Evolutionary conservation across 92 coral and sea anemone genomes (phyloP).

Genomic region (Porites evermanni): DNA sequence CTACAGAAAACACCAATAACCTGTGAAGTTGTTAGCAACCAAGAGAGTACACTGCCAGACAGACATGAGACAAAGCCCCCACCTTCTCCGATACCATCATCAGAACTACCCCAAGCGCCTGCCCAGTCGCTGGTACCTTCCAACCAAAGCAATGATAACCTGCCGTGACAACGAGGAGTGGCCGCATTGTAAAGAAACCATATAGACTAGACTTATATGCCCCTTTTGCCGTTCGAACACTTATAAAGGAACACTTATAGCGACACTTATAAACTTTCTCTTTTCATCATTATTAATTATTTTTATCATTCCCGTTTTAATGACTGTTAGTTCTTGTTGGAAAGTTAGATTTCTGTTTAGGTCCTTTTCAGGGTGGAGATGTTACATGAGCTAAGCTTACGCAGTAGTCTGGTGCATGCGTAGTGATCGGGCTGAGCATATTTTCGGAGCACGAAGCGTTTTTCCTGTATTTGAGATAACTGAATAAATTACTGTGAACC

Average conservation of each 20-base stretch:
- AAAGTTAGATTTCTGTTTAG: background rate
- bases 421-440: too few relatives aligned
- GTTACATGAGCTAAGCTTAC: too few relatives aligned
- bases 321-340: slow-evolving; percentile 9
- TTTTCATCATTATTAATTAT: background rate
- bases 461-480: too few relatives aligned
- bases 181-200: too few relatives aligned
- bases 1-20: background rate
- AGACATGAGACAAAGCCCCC: slow-evolving; percentile 7
- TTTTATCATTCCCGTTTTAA: background rate
- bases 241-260: background rate
- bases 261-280: background rate
- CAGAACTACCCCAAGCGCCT: slow-evolving; percentile 56
- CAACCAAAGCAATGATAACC: slow-evolving; percentile 3
- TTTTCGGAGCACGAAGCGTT: too few relatives aligned
- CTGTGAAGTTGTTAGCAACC: slow-evolving; percentile 7
- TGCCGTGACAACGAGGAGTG: background rate
- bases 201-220: too few relatives aligned
- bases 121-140: slow-evolving; percentile 18
- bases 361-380: too few relatives aligned
- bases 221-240: too few relatives aligned
- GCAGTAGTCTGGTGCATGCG: too few relatives aligned
- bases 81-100: slow-evolving; percentile 10
- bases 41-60: background rate
- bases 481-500: too few relatives aligned